Conservation (phyloP, 2,797 vertebrate genomes). For the Parauchenoglanis ngamensis region DNA sequence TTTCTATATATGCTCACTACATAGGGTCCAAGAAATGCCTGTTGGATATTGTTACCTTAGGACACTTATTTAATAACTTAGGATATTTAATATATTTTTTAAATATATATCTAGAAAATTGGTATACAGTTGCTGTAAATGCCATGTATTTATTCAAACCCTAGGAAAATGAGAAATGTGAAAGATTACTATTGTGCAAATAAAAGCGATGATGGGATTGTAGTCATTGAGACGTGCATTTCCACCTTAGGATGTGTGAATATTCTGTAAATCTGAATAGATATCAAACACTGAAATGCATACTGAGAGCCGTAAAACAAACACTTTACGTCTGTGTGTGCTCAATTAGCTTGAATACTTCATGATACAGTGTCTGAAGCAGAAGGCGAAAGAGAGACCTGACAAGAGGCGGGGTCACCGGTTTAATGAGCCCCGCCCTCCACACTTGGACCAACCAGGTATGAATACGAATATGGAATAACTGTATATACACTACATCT, state of each 20-base stretch:
- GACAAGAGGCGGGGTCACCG: constrained; percentile 85
- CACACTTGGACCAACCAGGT: constrained; percentile 94
- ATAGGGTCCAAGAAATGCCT: neutral
- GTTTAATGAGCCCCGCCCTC: constrained; percentile 83
- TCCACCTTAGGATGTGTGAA: neutral
- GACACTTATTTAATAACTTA: neutral
- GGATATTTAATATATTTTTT: neutral
- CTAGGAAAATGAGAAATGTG: too few species aligned
- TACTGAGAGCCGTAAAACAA: neutral
- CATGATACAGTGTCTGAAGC: constrained; percentile 95
- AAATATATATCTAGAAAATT: neutral
- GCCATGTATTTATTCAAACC: neutral
- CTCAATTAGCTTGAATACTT: constrained; percentile 90
- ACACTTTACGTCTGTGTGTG: constrained; percentile 13
- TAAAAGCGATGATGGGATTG: too few species aligned
- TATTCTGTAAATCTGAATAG: neutral
- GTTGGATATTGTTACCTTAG: neutral
- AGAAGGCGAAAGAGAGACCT: constrained; percentile 90
- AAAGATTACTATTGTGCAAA: too few species aligned
- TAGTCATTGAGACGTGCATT: neutral
- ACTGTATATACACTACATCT: neutral
- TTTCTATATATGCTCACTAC: neutral
- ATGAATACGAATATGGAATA: constrained; percentile 47
- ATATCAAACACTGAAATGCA: neutral
- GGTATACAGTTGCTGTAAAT: neutral